A percentile compares a stretch with the other conserved stretches of the same genome.
Evolutionary conservation across 2,888 invertebrate species (phyloP).

Genomic region (Anagyrus pseudococci): DNA sequence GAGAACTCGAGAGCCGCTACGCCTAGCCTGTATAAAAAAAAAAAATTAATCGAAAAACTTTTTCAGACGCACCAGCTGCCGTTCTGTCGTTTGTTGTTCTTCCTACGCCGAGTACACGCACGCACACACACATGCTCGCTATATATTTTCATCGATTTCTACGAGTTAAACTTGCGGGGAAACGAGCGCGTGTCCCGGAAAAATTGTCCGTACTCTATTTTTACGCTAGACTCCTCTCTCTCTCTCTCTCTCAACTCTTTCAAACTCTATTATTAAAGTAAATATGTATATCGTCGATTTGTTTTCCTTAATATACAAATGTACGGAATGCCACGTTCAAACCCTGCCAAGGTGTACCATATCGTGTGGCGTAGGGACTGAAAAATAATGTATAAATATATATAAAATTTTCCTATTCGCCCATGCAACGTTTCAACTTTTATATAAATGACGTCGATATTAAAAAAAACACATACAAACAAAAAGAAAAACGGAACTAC

Average conservation of each 20-base stretch:
- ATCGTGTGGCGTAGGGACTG: no score
- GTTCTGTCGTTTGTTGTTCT: not conserved
- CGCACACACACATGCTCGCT: not conserved
- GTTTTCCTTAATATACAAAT: no score
- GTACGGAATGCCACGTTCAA: no score
- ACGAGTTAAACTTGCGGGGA: conserved; percentile 39
- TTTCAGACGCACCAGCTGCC: not conserved
- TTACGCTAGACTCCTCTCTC: conserved; percentile 1
- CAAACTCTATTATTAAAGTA: not conserved
- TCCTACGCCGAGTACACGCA: not conserved
- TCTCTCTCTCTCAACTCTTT: not conserved
- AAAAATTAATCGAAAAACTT: conserved; percentile 24
- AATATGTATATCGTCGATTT: not conserved
- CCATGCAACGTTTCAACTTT: no score
- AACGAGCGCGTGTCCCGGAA: conserved; percentile 39
- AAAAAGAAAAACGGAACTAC: no score
- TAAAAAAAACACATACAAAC: no score
- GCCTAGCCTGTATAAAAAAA: not conserved
- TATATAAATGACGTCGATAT: no score
- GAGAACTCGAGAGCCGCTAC: not conserved
- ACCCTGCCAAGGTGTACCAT: no score
- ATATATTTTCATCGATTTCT: not conserved
- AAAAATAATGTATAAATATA: no score
- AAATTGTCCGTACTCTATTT: conserved; percentile 38
- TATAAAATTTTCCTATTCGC: no score